Evolutionary conservation across 1,140 invertebrate species (phyloP), one percentile per base, ranked within the genome.

Genomic region (Drosophila novamexicana): DNA sequence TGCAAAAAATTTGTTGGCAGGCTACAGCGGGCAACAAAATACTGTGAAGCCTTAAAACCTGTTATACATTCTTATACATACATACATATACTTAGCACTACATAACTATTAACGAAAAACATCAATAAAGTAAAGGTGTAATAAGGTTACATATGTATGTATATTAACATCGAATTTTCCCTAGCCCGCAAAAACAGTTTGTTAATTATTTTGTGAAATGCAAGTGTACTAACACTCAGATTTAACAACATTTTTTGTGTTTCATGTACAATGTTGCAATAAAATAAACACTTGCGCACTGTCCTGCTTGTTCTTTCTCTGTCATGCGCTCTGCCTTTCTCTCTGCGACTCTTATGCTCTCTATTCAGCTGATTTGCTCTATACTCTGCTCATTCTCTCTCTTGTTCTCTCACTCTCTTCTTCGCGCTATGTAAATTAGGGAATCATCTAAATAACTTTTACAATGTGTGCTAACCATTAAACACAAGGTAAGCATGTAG

Each of bases 1-100:
- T 81, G 77, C 79, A 81, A 80, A 76, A 80, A 80, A 75, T 64
- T 77, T 71, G 77, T 29, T 29, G 4, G 22, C 22, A 29, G 22
- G 22, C 22, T 3, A 29, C 22, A 29, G 3, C 22, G 3, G 4
- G 22, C 22, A 29, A 5, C 22, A 29, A 4, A 29, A 29, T 29
- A 5, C 22, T 29, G 22, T 29, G 22, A 29, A 29, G 22, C 22
- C 22, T 2, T 29, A 29, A 29, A 29, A 29, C 22, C 22, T 29
- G 22, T 4, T 3, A 29, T 29, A 5, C 22, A 29, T 29, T 22
- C 22, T 22, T 22, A 22, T 3, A 3, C 22, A 29, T 29, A 29
- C 22, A 29, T 29, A 29, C 22, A 29, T 29, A 29, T 5, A 37
- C 18, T 22, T 3, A 22, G 22, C 22, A 22, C 22, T 3, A 22